Percentiles rank a stretch among this genome's conserved stretches.
Evolutionary conservation across 2,113 vertebrate species (phyloP).

Genomic region (Chamaea fasciata): DNA sequence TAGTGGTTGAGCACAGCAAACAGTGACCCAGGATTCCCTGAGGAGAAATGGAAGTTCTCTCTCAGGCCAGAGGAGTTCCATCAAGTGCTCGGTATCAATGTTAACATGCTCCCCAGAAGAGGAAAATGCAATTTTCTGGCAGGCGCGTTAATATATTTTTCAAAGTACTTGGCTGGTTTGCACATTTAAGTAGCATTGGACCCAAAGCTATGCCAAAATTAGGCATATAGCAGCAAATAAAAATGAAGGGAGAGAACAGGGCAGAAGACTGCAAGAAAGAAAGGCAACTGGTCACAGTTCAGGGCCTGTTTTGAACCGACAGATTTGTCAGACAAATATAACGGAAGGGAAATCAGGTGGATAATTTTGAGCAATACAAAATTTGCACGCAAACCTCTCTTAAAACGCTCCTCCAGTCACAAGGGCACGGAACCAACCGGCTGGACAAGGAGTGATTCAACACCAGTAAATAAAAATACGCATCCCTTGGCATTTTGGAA

Average conservation of each 20-base stretch:
- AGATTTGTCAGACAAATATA: background rate
- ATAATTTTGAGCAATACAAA: background rate
- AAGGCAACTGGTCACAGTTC: background rate
- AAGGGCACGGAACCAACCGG: background rate
- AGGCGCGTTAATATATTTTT: background rate
- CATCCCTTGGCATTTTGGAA: slow-evolving; percentile 60
- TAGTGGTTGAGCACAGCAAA: background rate
- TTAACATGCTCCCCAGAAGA: background rate
- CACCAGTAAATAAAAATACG: slow-evolving; percentile 29
- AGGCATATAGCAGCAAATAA: background rate
- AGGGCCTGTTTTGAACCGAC: background rate
- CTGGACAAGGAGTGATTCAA: background rate
- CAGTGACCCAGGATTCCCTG: background rate
- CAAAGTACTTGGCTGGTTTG: background rate
- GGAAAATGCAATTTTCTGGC: background rate
- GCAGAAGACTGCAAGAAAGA: background rate
- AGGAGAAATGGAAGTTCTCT: background rate
- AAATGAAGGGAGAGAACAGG: background rate
- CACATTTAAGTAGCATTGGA: background rate
- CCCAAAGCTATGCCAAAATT: background rate
- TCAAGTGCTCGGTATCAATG: background rate
- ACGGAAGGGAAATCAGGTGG: background rate
- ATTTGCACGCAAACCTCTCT: background rate
- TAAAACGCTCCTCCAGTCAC: background rate
- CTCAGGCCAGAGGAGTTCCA: background rate